Base-by-base conservation (phyloP, 2,113 vertebrate species). In the Hippocampus guttulatus region DNA sequence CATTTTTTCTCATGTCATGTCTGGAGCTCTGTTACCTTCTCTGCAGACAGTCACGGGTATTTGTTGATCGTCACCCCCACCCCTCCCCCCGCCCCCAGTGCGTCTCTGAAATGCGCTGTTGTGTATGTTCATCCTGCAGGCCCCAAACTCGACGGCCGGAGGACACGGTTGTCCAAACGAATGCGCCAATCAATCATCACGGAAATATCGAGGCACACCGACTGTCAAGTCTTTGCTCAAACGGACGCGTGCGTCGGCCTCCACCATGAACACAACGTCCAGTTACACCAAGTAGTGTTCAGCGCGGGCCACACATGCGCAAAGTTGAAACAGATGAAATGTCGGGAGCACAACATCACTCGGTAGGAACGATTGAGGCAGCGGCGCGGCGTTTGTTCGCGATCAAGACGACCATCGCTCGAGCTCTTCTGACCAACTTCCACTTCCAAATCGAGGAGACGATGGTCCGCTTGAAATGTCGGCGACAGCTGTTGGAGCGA, bases 351-450 rank as follows among this genome's bases (percentile, higher is more conserved):
- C 33, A 58, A 38, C 6, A 14, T n/a, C n/a, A 57, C 54, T 43
- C 23, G 45, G 38, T 33, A 2, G 2, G 23, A 51, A 55, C 63
- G 10, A 71, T 55, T 11, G 30, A 45, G 55, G 27, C 41, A 64
- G 47, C 40, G 23, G n/a, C n/a, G 20, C 21, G 20, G 33, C 60
- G 30, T 65, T 52, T 27, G 64, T 27, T 51, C 25, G 16, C 45
- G 43, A 27, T 33, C 52, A 38, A 27, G 47, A 49, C 69, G 49
- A 77, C 67, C 45, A 54, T 74, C 40, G 52, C 64, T 40, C 79
- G 14, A 30, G 71, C 60, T 52, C 43, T 52, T 45, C 9, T 58
- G 57, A 8, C 57, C n/a, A 58, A 68, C 67, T 66, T 45, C 62
- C 41, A 47, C 74, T n/a, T 74, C 45, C 2, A 23, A 1, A 11